These are phyloP conservation scores for roundworm (Caenorhabditis elegans) DNA, from an alignment of 1,140 invertebrate species.

Conservation along the genomic window DNA sequence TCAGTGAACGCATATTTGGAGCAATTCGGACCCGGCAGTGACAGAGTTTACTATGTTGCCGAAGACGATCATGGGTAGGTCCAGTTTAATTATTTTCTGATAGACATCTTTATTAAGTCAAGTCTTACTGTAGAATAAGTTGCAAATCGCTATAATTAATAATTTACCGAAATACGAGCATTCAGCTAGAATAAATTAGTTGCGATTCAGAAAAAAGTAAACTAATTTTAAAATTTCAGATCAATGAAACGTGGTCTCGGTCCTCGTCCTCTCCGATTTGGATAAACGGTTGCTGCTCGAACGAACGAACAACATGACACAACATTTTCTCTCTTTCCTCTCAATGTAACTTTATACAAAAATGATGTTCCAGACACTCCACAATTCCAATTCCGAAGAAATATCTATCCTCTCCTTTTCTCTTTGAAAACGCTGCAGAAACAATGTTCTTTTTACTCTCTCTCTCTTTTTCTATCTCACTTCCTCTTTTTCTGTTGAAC, in stretches of 20 bases:
- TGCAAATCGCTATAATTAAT: too few relatives aligned
- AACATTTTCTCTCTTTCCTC: background rate
- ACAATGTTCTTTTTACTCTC: background rate
- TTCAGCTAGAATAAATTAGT: too few relatives aligned
- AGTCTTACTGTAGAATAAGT: too few relatives aligned
- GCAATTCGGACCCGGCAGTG: background rate
- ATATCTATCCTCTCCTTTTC: background rate
- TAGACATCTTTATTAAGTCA: too few relatives aligned
- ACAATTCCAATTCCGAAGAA: background rate
- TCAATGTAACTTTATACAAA: too few relatives aligned
- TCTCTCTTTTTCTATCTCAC: background rate
- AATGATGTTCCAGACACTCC: too few relatives aligned
- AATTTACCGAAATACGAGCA: too few relatives aligned
- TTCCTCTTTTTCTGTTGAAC: background rate
- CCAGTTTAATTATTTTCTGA: too few relatives aligned
- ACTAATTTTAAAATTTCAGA: background rate
- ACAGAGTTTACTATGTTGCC: conserved; percentile 3
- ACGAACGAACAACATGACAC: too few relatives aligned
- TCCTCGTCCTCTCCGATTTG: conserved; percentile 2
- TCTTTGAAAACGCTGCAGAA: conserved; percentile 1
- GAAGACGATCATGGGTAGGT: conserved; percentile 6
- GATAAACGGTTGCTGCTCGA: background rate
- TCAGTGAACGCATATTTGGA: conserved; percentile 1
- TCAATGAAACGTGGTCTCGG: conserved; percentile 11
- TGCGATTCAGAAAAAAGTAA: too few relatives aligned